Evolutionary conservation across 2,888 invertebrate species (phyloP).

Genomic region (Axea sp.): DNA sequence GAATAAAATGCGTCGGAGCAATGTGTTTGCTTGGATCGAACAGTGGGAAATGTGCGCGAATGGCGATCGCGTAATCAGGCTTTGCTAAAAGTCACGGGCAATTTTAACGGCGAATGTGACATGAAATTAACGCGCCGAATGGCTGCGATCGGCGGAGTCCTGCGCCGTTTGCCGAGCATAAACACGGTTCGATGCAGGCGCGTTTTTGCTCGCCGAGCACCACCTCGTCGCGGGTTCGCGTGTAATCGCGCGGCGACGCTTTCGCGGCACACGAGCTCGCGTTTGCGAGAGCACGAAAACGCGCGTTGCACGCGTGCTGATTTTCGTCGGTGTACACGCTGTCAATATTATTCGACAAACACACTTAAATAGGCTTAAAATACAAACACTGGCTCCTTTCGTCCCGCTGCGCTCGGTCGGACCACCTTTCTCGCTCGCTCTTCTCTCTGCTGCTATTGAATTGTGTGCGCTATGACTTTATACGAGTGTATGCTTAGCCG

Average conservation of each 20-base stretch:
- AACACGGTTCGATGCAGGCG: conserved; percentile 73
- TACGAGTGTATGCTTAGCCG: conserved; percentile 73
- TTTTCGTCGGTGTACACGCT: conserved; percentile 76
- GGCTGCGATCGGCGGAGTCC: conserved; percentile 52
- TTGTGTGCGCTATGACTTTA: conserved; percentile 72
- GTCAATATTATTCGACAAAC: conserved; percentile 79
- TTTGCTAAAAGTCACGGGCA: no score
- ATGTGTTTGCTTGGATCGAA: no score
- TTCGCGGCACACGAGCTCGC: conserved; percentile 45
- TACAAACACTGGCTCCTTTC: conserved; percentile 72
- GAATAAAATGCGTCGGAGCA: no score
- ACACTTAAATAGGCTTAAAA: conserved; percentile 79
- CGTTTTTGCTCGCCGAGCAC: conserved; percentile 58
- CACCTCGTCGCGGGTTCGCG: conserved; percentile 23
- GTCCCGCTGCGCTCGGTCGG: conserved; percentile 25
- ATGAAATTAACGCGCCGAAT: no score
- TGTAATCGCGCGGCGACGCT: conserved; percentile 40
- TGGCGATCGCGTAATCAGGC: no score
- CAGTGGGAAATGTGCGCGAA: no score
- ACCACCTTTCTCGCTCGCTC: conserved; percentile 60
- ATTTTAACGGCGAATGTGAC: no score
- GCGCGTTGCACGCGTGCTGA: conserved; percentile 70
- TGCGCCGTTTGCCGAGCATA: conserved; percentile 68
- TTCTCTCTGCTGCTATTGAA: conserved; percentile 66
- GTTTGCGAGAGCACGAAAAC: conserved; percentile 38